These are phyloP conservation scores for Nephrotoma flavescens DNA, from an alignment of 2,888 invertebrate genomes.

Conservation along the genomic window DNA sequence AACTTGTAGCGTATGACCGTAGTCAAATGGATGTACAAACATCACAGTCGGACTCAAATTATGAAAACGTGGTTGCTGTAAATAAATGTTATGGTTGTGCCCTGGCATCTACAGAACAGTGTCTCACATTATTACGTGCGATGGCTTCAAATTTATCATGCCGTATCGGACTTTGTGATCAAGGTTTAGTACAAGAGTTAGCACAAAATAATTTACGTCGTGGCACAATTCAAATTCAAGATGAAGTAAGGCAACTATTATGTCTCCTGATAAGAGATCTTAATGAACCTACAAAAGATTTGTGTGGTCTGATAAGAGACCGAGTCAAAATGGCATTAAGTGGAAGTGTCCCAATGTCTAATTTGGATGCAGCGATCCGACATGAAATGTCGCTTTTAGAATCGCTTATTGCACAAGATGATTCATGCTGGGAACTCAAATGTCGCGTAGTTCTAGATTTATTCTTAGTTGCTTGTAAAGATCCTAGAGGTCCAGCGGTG, in stretches of 20 bases:
- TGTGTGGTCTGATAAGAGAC: constrained; percentile 67
- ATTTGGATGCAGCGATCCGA: constrained; percentile 60
- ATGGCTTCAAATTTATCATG: constrained; percentile 68
- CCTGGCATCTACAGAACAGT: constrained; percentile 84
- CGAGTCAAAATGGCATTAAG: constrained; percentile 68
- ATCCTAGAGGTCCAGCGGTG: constrained; percentile 70
- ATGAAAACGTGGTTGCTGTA: constrained; percentile 22
- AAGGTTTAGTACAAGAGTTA: constrained; percentile 77
- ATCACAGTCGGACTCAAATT: constrained; percentile 17
- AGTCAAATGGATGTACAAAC: constrained; percentile 50
- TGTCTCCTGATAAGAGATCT: constrained; percentile 84
- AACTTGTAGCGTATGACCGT: constrained; percentile 81
- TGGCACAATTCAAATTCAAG: constrained; percentile 71
- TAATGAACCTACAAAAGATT: constrained; percentile 61
- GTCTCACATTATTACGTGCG: constrained; percentile 77
- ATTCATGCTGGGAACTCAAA: constrained; percentile 90
- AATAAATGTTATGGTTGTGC: constrained; percentile 79
- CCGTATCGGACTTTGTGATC: constrained; percentile 59
- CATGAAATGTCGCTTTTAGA: constrained; percentile 82
- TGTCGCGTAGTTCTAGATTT: constrained; percentile 75
- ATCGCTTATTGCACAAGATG: constrained; percentile 79
- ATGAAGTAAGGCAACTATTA: constrained; percentile 76
- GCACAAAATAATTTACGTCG: constrained; percentile 81
- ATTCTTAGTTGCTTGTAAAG: constrained; percentile 63
- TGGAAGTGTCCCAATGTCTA: constrained; percentile 60